Evolutionary conservation across 2,113 vertebrate species (phyloP), one percentile per base, ranked within the genome.

Genomic region (Melanerpes formicivorus): DNA sequence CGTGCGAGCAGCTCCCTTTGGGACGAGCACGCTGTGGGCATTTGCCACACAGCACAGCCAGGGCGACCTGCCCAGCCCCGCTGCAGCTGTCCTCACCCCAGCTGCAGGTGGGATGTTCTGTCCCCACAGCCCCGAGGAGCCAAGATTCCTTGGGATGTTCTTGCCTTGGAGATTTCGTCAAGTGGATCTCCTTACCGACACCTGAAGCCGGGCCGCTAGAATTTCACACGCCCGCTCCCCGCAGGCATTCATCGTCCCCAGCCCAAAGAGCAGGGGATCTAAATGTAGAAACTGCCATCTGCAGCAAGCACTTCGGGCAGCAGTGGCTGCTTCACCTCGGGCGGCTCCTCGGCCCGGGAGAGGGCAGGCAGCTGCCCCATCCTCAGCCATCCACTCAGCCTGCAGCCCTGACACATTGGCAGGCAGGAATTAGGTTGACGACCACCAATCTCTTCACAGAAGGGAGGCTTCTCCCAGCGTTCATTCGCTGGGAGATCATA

Each of bases 81-180:
- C 0, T 40, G 34, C 6, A 27, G 4, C 71, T 46, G 79, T 62
- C 48, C 84, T 37, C 10, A 40, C 70, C 59, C 54, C 4, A 1
- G 55, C 32, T 55, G 62, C 44, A 52, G 58, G 63, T 73, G 65
- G 72, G 66, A 60, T 11, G 29, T 26, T 34, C 32, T 74, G 58
- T 37, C 93, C 84, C 72, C 71, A 44, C 58, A 83, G 75, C 69
- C 84, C 62, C 1, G 1, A 70, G 65, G 74, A 91, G 76, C 59
- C 89, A 93, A 93, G 94, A 95, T 89, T 96, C 95, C 93, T 96
- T 95, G 92, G 75, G 93, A 93, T 27, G 52, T 85, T 95, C 96
- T 95, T 91, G 89, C 82, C 91, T 85, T 87, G 91, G 87, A 92
- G 91, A 92, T 96, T 96, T 95, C 58, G 64, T 87, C 93, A 91